Evolutionary conservation across 2,797 vertebrate genomes (phyloP).

Genomic region (Anguilla marmorata): DNA sequence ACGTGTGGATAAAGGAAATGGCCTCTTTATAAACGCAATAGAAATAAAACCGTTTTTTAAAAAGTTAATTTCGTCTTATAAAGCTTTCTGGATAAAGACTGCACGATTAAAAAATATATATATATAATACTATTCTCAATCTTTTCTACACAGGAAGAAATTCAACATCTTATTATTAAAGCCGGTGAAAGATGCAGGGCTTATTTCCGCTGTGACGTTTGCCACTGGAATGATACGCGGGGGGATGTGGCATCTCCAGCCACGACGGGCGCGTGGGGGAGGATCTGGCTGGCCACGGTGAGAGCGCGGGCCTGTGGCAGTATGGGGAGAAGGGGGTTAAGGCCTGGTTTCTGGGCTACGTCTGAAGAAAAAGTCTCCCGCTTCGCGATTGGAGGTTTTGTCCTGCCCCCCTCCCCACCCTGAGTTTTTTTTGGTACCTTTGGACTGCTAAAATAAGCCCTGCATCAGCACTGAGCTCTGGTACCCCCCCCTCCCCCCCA

Average conservation of each 20-base stretch:
- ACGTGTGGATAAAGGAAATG: not conserved
- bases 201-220: slow-evolving; percentile 46
- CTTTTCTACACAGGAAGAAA: slow-evolving; percentile 76
- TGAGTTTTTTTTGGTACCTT: not conserved
- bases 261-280: not conserved
- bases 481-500: not conserved
- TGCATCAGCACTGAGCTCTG: slow-evolving; percentile 23
- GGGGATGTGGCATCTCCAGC: not conserved
- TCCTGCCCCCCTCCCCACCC: not conserved
- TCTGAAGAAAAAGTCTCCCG: not conserved
- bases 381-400: not conserved
- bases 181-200: slow-evolving; percentile 67
- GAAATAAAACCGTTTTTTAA: slow-evolving; percentile 74
- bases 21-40: slow-evolving; percentile 69
- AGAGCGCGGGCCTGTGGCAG: not conserved
- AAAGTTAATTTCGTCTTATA: slow-evolving; percentile 79
- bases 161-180: slow-evolving; percentile 76
- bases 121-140: slow-evolving; percentile 79
- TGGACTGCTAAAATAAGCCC: slow-evolving; percentile 60
- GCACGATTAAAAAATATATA: slow-evolving; percentile 78
- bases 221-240: not conserved
- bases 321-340: too few species aligned
- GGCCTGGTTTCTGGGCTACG: too few species aligned
- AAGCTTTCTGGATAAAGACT: slow-evolving; percentile 81
- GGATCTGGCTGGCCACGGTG: not conserved